A percentile compares a stretch with the other conserved stretches of the same genome.
phyloP scores from a whole-genome alignment of 30 jellyfish, hydroid and myxozoan genomes.

The Nemopilema nomurai region DNA sequence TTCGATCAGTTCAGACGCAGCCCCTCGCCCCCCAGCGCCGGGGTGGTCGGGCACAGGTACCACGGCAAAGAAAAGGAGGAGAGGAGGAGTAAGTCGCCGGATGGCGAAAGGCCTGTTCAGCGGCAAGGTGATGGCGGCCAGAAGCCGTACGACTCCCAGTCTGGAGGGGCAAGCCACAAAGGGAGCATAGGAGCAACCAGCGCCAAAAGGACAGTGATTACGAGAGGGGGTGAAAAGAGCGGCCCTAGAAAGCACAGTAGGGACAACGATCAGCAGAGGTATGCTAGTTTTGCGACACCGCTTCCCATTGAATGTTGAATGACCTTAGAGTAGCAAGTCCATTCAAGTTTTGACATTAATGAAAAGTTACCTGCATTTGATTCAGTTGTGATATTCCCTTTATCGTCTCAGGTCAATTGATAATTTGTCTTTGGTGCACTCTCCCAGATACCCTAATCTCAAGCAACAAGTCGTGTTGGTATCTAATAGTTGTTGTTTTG shows the following conservation, averaged over 20 bases:
- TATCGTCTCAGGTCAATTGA: not conserved
- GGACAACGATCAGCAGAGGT: slow-evolving; percentile 51
- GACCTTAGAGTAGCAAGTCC: too few relatives aligned
- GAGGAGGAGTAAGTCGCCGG: slow-evolving; percentile 57
- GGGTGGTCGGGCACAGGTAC: slow-evolving; percentile 34
- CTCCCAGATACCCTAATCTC: too few relatives aligned
- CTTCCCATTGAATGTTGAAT: too few relatives aligned
- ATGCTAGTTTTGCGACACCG: too few relatives aligned
- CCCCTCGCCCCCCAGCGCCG: slow-evolving; percentile 68
- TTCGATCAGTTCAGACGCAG: slow-evolving; percentile 59
- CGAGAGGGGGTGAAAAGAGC: slow-evolving; percentile 5
- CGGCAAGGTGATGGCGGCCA: slow-evolving; percentile 37
- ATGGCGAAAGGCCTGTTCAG: not conserved
- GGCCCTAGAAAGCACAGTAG: slow-evolving; percentile 37
- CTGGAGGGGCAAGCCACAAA: slow-evolving; percentile 39
- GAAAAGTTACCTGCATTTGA: too few relatives aligned
- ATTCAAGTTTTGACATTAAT: too few relatives aligned
- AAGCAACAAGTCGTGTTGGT: not conserved
- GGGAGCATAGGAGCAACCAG: slow-evolving; percentile 44
- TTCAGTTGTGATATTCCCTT: not conserved
- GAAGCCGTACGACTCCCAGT: slow-evolving; percentile 25
- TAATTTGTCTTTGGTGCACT: not conserved
- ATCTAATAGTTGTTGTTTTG: too few relatives aligned
- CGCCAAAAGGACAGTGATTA: slow-evolving; percentile 41
- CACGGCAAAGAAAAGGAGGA: slow-evolving; percentile 37